Base-by-base conservation (phyloP, 2,113 vertebrate species). In the Tor tambroides region DNA sequence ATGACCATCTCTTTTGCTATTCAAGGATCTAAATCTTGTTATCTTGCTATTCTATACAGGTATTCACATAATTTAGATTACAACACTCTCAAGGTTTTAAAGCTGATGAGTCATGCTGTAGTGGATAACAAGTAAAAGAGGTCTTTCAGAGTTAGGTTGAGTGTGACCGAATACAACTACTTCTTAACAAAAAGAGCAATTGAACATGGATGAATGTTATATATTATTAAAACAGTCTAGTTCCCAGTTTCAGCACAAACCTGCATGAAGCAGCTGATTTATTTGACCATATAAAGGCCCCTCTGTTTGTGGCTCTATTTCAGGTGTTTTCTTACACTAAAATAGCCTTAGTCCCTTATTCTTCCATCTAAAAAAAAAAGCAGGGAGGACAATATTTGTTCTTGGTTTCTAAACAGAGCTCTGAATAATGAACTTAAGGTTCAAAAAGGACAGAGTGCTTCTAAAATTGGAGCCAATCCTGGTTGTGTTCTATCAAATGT, bases 401-500 rank as follows among this genome's bases (percentile, higher is more conserved):
- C 23, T 51, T 54, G 4, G 5, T 56, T 67, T 79, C 21, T 77
- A 43, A 38, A 83, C 6, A 77, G n/a, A 23, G 56, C 19, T 23
- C 46, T 65, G 59, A 23, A 67, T 69, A 77, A 76, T 83, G 26
- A 61, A 49, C 32, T 43, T 61, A 5, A 41, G 11, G 38, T 65
- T 4, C n/a, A 63, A 67, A 81, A 65, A 65, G 9, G n/a, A 65
- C n/a, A 43, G 15, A 65, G 21, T 63, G 23, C n/a, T 46, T 81
- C 38, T 86, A 80, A 56, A 85, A n/a, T 38, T 71, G n/a, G 28
- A 69, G 10, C 43, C 56, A 46, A 11, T 35, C 21, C 35, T 61
- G 19, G 19, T 21, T 46, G 71, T 51, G 17, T 15, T 26, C 14
- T 59, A 1, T 32, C 26, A 26, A 19, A 63, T 26, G 30, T 26